These are phyloP conservation scores for Chironomus riparius DNA, from an alignment of 2,888 invertebrate genomes.

Conservation along the genomic window DNA sequence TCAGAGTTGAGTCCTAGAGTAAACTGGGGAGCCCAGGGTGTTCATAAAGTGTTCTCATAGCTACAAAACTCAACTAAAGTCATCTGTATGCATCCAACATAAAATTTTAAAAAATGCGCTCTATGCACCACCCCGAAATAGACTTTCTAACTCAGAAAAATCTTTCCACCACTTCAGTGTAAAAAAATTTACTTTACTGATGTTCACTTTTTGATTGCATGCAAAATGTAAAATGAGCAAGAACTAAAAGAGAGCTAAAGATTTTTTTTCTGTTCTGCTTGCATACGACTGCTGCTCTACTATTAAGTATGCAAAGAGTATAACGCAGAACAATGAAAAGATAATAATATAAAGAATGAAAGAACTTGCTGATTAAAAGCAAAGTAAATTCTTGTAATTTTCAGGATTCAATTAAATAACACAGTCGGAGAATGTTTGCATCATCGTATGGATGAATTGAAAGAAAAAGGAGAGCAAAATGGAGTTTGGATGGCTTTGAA, in stretches of 20 bases:
- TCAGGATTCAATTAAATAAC: slow-evolving; percentile 10
- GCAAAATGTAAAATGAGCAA: background rate
- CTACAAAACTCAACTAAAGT: too few relatives aligned
- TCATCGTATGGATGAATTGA: background rate
- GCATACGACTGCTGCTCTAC: background rate
- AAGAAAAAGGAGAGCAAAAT: background rate
- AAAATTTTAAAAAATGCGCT: too few relatives aligned
- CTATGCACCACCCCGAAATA: too few relatives aligned
- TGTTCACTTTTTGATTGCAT: background rate
- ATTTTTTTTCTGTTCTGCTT: too few relatives aligned
- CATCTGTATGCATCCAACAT: too few relatives aligned
- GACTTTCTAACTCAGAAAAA: background rate
- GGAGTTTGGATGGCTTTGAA: background rate
- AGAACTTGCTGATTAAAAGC: background rate
- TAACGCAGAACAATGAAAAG: background rate
- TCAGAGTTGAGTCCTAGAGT: too few relatives aligned
- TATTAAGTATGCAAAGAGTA: background rate
- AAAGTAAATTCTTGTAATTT: slow-evolving; percentile 6
- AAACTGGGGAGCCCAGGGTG: too few relatives aligned
- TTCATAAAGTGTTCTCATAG: too few relatives aligned
- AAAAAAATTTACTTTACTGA: background rate
- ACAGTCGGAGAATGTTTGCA: background rate
- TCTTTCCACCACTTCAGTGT: background rate
- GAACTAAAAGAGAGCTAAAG: too few relatives aligned
- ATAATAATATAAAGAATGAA: background rate